These are phyloP conservation scores for Agrenia bidenticulata DNA, from an alignment of 2,888 invertebrate species.

Conservation along the genomic window DNA sequence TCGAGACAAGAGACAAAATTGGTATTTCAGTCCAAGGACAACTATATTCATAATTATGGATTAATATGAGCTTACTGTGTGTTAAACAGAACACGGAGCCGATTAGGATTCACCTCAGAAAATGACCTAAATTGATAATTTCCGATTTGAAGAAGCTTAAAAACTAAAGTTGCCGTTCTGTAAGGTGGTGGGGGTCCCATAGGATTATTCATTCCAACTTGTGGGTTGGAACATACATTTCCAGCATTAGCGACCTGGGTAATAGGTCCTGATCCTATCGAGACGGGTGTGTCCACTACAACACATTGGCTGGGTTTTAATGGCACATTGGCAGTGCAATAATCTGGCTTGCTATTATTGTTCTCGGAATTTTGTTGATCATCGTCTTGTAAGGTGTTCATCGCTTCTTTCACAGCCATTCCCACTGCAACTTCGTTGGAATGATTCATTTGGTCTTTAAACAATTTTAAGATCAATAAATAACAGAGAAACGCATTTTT, in stretches of 20 bases:
- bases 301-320: no score
- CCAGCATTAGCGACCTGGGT: not conserved
- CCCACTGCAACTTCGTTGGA: no score
- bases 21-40: no score
- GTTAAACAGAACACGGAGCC: constrained; percentile 45
- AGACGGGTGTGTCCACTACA: not conserved
- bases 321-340: no score
- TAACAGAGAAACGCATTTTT: no score
- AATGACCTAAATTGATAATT: constrained; percentile 43
- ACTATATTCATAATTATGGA: no score
- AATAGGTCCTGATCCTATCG: not conserved
- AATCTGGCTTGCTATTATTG: no score
- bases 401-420: constrained; percentile 1
- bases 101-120: constrained; percentile 42
- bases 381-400: not conserved
- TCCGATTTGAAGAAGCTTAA: constrained; percentile 47
- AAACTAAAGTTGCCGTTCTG: constrained; percentile 42
- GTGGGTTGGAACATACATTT: not conserved
- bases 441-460: no score
- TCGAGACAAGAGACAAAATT: no score
- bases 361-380: no score
- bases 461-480: no score
- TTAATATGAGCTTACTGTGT: constrained; percentile 42
- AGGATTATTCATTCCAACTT: not conserved
- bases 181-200: constrained; percentile 36